A percentile compares a stretch with the other conserved stretches of the same genome.
phyloP scores from a whole-genome alignment of 1,140 invertebrate genomes.

The Drosophila carrolli region DNA sequence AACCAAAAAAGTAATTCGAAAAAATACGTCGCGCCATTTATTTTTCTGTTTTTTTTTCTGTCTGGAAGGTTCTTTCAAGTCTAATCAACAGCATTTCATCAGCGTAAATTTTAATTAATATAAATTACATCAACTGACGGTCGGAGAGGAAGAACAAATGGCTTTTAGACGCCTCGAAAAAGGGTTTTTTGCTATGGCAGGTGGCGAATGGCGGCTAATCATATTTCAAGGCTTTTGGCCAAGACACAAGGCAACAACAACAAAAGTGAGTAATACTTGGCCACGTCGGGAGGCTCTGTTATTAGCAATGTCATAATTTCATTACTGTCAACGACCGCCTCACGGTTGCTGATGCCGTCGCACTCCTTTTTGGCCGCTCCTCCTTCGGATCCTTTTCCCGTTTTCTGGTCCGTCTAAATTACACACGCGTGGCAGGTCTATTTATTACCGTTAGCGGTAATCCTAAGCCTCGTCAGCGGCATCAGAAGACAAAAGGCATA shows the following conservation, averaged over 20 bases:
- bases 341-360: conserved; percentile 20
- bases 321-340: conserved; percentile 78
- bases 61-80: conserved; percentile 66
- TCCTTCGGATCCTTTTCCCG: not conserved
- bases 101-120: conserved; percentile 80
- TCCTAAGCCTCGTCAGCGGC: conserved; percentile 65
- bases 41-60: conserved; percentile 6
- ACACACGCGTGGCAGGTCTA: conserved; percentile 82
- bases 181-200: conserved; percentile 56
- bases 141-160: conserved; percentile 38
- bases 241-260: conserved; percentile 12
- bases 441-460: conserved; percentile 82
- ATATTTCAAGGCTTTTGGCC: conserved; percentile 65
- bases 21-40: not conserved
- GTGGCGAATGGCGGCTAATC: conserved; percentile 73
- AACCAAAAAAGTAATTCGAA: not conserved
- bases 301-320: conserved; percentile 83
- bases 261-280: conserved; percentile 46
- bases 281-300: conserved; percentile 60
- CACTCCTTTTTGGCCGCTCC: conserved; percentile 25
- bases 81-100: conserved; percentile 79
- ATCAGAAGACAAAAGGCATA: conserved; percentile 55
- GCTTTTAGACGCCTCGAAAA: conserved; percentile 41
- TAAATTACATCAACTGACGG: conserved; percentile 73
- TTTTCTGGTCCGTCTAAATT: conserved; percentile 62